Conservation (phyloP, 2,113 vertebrate species). For the Brienomyrus brachyistius region DNA sequence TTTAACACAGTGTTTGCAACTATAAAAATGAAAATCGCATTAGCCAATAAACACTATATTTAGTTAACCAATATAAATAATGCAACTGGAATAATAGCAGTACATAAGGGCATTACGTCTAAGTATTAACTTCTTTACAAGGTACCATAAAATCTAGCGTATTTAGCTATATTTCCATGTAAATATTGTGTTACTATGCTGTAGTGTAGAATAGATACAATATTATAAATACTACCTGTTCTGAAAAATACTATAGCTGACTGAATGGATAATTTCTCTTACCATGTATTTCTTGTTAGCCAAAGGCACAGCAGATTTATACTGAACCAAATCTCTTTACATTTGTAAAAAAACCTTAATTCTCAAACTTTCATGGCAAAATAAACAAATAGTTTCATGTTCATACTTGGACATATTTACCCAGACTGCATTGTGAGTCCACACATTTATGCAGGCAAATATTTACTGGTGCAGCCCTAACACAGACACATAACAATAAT, state of each 20-base stretch:
- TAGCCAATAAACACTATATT: background rate
- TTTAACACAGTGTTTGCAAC: too few species aligned
- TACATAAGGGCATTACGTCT: background rate
- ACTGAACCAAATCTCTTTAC: background rate
- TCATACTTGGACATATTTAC: background rate
- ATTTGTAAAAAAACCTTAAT: background rate
- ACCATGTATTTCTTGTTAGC: background rate
- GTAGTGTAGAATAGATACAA: background rate
- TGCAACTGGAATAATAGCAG: background rate
- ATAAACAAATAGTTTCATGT: background rate
- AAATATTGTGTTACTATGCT: background rate
- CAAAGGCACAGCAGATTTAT: background rate
- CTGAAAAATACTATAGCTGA: background rate
- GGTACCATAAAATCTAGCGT: background rate
- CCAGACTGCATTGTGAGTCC: background rate
- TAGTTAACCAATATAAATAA: background rate
- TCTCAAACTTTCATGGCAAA: background rate
- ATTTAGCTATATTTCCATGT: background rate
- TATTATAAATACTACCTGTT: background rate
- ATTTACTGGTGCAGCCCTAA: background rate
- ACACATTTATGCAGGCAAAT: background rate
- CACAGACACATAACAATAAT: background rate
- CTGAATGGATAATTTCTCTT: background rate
- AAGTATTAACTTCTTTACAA: background rate
- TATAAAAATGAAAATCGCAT: too few species aligned